Conservation (phyloP, 2,113 vertebrate genomes). For the Cinclus cinclus region DNA sequence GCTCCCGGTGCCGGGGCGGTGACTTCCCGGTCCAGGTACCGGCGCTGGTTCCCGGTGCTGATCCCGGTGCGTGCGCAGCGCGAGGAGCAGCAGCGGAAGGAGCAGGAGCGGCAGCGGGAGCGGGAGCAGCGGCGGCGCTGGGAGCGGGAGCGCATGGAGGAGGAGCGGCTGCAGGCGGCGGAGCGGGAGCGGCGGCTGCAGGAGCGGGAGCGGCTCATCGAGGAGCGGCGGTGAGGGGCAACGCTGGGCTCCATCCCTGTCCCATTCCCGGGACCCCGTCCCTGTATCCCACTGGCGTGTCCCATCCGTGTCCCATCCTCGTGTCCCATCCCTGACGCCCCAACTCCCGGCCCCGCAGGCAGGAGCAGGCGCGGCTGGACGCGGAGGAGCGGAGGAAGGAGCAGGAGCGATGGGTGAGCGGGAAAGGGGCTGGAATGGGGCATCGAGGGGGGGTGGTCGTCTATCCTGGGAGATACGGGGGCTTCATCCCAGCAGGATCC, state of each 20-base stretch:
- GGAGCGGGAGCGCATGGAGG: constrained; percentile 77
- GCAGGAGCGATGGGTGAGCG: constrained; percentile 12
- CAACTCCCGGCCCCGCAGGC: background rate
- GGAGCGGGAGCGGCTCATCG: constrained; percentile 79
- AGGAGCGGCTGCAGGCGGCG: constrained; percentile 78
- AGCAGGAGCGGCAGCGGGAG: constrained; percentile 76
- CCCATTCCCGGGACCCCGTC: background rate
- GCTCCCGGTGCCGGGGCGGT: background rate
- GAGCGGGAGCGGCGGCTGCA: constrained; percentile 82
- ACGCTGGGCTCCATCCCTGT: fast-evolving
- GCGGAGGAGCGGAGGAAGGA: constrained; percentile 32
- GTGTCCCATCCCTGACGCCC: background rate
- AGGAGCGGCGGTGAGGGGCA: constrained; percentile 76
- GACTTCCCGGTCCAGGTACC: background rate
- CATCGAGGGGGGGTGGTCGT: no score
- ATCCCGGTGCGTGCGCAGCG: constrained; percentile 52
- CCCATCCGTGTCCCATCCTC: background rate
- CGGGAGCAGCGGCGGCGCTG: constrained; percentile 76
- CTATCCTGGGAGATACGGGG: background rate
- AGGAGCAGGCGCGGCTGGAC: constrained; percentile 36
- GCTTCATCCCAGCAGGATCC: background rate
- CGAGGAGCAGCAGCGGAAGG: constrained; percentile 81
- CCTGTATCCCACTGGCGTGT: no score
- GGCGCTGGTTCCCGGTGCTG: background rate
- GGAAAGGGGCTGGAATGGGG: no score